These are phyloP conservation scores for Zygogramma bicolorata DNA, from an alignment of 2,888 invertebrate genomes.

Conservation along the genomic window DNA sequence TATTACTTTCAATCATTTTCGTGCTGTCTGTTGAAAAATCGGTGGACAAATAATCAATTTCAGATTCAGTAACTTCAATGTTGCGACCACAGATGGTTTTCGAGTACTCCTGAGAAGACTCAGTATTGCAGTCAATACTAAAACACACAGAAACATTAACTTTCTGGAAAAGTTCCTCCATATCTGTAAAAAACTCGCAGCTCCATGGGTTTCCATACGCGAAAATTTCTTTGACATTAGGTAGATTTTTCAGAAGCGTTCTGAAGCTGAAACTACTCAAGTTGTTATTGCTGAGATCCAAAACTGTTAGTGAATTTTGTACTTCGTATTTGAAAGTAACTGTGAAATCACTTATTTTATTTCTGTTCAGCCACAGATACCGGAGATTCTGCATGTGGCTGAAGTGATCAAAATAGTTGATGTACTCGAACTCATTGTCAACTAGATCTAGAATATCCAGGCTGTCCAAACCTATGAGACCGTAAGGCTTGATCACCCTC, in stretches of 20 bases:
- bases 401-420: slow-evolving; percentile 56
- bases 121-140: slow-evolving; percentile 53
- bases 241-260: slow-evolving; percentile 57
- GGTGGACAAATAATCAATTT: slow-evolving; percentile 24
- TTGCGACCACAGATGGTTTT: not conserved
- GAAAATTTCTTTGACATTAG: slow-evolving; percentile 59
- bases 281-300: slow-evolving; percentile 60
- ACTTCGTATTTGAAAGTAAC: slow-evolving; percentile 54
- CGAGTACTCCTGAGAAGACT: not conserved
- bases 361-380: slow-evolving; percentile 61
- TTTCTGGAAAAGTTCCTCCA: slow-evolving; percentile 58
- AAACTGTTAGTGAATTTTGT: slow-evolving; percentile 53
- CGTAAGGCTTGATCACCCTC: slow-evolving; percentile 60
- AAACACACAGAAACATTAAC: slow-evolving; percentile 59
- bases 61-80: slow-evolving; percentile 17
- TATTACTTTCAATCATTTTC: slow-evolving; percentile 4
- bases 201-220: slow-evolving; percentile 60
- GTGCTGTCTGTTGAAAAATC: slow-evolving; percentile 49
- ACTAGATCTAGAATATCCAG: slow-evolving; percentile 61
- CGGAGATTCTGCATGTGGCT: slow-evolving; percentile 58
- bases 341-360: slow-evolving; percentile 55
- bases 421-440: slow-evolving; percentile 56
- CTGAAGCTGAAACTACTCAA: slow-evolving; percentile 59
- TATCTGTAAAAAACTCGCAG: slow-evolving; percentile 61
- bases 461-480: slow-evolving; percentile 62